These are phyloP conservation scores for Tholera decimalis DNA, from an alignment of 2,888 invertebrate genomes.

Conservation along the genomic window DNA sequence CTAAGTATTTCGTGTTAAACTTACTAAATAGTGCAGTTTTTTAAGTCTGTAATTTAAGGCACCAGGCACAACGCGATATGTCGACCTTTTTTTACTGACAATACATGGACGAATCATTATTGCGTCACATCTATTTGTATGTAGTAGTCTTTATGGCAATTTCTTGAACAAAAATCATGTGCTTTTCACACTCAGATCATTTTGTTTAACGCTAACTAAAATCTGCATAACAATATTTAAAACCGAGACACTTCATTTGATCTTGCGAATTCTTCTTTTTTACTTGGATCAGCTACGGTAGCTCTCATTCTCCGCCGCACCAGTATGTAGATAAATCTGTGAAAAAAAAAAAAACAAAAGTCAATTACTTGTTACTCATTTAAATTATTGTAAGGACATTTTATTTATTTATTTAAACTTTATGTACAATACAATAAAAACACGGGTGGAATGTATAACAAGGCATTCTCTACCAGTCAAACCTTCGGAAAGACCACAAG, in stretches of 20 bases:
- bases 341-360: constrained; percentile 47
- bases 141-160: constrained; percentile 1
- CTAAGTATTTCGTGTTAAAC: neutral
- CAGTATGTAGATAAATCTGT: constrained; percentile 80
- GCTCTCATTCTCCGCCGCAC: constrained; percentile 73
- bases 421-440: too few species aligned
- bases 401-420: too few species aligned
- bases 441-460: too few species aligned
- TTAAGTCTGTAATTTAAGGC: neutral
- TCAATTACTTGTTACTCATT: neutral
- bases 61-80: neutral
- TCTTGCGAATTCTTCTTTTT: constrained; percentile 81
- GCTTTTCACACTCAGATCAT: constrained; percentile 27
- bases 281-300: constrained; percentile 71
- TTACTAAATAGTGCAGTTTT: neutral
- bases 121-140: neutral
- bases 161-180: constrained; percentile 10
- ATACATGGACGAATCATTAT: neutral
- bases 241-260: constrained; percentile 83
- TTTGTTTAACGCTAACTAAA: constrained; percentile 20
- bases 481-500: too few species aligned
- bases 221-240: constrained; percentile 61
- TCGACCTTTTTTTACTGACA: too few species aligned
- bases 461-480: too few species aligned
- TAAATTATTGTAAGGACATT: neutral